Evolutionary conservation across 2,888 invertebrate genomes (phyloP), one percentile per base, ranked within the genome.

Genomic region (Drosophila ezoana): DNA sequence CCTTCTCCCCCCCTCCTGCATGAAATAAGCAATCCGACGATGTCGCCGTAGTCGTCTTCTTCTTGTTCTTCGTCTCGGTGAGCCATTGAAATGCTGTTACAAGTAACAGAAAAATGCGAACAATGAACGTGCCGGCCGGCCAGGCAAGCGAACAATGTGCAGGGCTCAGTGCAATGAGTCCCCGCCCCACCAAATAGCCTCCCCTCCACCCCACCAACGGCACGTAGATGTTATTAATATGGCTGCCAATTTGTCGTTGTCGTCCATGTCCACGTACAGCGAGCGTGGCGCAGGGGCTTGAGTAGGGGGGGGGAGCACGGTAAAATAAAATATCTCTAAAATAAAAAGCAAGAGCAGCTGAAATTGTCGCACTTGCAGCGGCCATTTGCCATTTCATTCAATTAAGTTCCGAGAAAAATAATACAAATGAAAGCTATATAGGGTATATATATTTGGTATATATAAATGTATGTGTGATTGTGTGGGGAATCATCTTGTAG

Each of bases 331-430:
- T 86, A 86, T 70, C 73, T 82, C 80, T 79, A 85, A 82, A 85
- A 85, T 87, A 87, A 87, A 76, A 73, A 81, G 81, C 81, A 64
- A 72, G 62, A 78, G 80, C 80, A 77, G 72, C 80, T 86, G 68
- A 83, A 86, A 86, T 72, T 82, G 84, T 84, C 87, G 83, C 88
- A 85, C 88, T 83, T 65, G 81, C 69, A 66, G 64, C 75, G 54
- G 58, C 81, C 87, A 75, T 85, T 81, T 77, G 89, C 81, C 89
- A 79, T 89, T 85, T 85, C 79, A 87, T 85, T 85, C 85, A 85
- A 85, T 85, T 85, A 85, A 85, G 71, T 77, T 82, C 44, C 88
- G 86, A 87, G 88, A 85, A 82, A 88, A 83, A 87, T 83, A 87
- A 74, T 74, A 82, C 68, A 82, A 85, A 87, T 85, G 82, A 72